phyloP scores from a whole-genome alignment of 2,113 vertebrate species.

The Catharus minimus region DNA sequence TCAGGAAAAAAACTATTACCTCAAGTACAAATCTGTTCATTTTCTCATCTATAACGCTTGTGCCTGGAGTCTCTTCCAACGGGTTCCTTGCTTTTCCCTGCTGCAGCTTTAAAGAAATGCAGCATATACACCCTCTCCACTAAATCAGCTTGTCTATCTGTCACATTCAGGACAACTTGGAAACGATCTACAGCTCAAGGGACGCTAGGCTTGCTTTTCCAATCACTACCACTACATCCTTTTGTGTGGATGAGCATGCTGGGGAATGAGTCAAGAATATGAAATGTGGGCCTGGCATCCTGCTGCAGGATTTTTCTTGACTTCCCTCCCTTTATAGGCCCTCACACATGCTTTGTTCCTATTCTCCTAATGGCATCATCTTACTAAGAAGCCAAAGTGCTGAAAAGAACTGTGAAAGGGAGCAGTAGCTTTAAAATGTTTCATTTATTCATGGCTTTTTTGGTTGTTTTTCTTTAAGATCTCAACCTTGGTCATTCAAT shows the following conservation, averaged over 20 bases:
- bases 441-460: neutral
- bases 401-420: neutral
- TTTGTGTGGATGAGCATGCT: neutral
- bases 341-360: neutral
- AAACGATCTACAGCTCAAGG: neutral
- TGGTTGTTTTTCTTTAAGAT: neutral
- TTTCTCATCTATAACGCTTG: neutral
- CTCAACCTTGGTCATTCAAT: neutral
- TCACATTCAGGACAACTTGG: neutral
- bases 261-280: slow-evolving; percentile 8
- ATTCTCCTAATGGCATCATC: neutral
- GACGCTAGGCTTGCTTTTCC: neutral
- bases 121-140: neutral
- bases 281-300: neutral
- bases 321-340: neutral
- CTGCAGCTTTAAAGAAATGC: neutral
- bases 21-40: neutral
- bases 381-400: neutral
- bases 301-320: neutral
- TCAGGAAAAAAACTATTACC: neutral
- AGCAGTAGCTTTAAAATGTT: neutral
- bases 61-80: neutral
- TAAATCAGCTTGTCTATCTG: neutral
- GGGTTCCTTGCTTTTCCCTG: neutral
- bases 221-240: neutral